phyloP scores from a whole-genome alignment of 2,113 vertebrate genomes.

The Microcebus murinus region DNA sequence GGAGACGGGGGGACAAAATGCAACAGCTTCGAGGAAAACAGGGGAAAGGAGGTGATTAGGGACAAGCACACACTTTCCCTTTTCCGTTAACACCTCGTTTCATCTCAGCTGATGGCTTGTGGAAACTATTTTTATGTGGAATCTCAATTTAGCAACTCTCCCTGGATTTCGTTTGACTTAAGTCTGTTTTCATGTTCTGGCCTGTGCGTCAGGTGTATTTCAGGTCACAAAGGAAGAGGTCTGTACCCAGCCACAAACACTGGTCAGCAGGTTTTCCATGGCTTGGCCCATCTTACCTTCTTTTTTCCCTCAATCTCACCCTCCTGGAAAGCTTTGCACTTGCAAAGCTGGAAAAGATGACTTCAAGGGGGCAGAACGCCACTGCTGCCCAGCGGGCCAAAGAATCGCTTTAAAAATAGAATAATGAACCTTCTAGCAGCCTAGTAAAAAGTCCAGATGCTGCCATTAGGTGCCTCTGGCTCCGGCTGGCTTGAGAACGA shows the following conservation, averaged over 20 bases:
- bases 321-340: constrained; percentile 2
- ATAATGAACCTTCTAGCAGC: neutral
- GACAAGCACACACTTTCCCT: neutral
- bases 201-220: neutral
- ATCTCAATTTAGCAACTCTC: neutral
- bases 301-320: neutral
- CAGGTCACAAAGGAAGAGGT: constrained; percentile 23
- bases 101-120: neutral
- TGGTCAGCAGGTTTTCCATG: neutral
- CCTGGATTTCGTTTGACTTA: neutral
- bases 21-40: neutral
- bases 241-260: neutral
- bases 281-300: neutral
- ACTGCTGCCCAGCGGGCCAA: neutral
- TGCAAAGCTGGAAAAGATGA: constrained; percentile 40
- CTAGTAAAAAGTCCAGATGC: constrained; percentile 28
- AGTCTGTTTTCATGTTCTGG: neutral
- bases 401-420: constrained; percentile 14
- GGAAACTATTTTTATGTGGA: neutral
- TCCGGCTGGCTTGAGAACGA: neutral
- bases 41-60: neutral
- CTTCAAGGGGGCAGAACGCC: neutral
- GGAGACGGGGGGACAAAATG: neutral
- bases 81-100: neutral
- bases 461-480: neutral